Percentiles rank a stretch among this genome's conserved stretches.
These are phyloP conservation scores for Alethe castanea DNA, from an alignment of 2,113 vertebrate species.

Conservation along the genomic window DNA sequence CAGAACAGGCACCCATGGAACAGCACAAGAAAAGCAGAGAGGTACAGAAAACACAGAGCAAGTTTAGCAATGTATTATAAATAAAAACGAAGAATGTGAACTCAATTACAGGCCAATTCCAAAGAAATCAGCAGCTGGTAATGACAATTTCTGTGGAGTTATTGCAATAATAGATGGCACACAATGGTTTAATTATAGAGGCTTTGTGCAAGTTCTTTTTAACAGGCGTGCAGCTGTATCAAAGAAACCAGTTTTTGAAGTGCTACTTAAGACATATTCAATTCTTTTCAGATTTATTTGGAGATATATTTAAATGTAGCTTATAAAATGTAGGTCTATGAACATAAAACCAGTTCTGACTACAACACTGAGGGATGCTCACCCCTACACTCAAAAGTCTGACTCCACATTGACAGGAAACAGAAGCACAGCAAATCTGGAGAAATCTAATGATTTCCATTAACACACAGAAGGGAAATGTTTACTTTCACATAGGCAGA, in stretches of 20 bases:
- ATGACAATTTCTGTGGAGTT: not conserved
- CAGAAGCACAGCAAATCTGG: not conserved
- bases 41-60: not conserved
- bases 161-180: not conserved
- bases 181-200: slow-evolving; percentile 23
- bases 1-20: not conserved
- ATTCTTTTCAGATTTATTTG: not conserved
- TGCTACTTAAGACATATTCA: not conserved
- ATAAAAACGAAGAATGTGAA: not conserved
- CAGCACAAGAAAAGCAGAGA: not conserved
- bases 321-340: not conserved
- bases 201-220: not conserved
- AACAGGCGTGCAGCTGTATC: not conserved
- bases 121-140: slow-evolving; percentile 2
- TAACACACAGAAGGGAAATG: not conserved
- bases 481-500: not conserved
- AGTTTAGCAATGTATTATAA: not conserved
- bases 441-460: not conserved
- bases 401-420: not conserved
- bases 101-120: not conserved
- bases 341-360: not conserved
- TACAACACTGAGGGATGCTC: not conserved
- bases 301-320: not conserved
- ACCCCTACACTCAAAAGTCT: not conserved
- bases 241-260: not conserved